A percentile compares a stretch with the other conserved stretches of the same genome.
These are phyloP conservation scores for Sphaeridia pumilis DNA, from an alignment of 2,888 invertebrate species.

Conservation along the genomic window DNA sequence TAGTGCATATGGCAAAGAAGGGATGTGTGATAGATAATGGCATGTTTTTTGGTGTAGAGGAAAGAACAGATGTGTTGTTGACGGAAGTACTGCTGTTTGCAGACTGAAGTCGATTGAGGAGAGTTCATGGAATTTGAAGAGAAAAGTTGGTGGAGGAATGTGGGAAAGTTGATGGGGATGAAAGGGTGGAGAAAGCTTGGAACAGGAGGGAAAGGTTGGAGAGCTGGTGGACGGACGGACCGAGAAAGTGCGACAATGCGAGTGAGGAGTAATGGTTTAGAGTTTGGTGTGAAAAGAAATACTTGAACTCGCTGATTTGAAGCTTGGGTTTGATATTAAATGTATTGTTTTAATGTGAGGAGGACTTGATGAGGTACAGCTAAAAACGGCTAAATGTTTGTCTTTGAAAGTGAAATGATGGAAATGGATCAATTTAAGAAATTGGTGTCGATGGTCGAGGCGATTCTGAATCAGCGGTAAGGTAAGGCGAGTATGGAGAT, in stretches of 20 bases:
- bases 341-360: too few species aligned
- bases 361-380: too few species aligned
- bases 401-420: too few species aligned
- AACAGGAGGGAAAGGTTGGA: neutral
- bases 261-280: neutral
- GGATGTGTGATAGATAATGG: neutral
- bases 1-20: neutral
- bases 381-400: too few species aligned
- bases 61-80: neutral
- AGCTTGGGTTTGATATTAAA: too few species aligned
- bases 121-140: neutral
- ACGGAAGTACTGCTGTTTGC: neutral
- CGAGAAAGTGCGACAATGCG: neutral
- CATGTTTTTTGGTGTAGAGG: neutral
- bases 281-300: neutral
- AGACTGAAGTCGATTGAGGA: neutral
- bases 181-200: slow-evolving; percentile 1
- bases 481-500: too few species aligned
- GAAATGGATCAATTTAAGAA: too few species aligned
- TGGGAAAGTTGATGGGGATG: neutral
- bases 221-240: neutral
- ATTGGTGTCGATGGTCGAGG: too few species aligned
- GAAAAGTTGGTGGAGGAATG: neutral
- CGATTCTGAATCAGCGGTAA: too few species aligned
- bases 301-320: too few species aligned